Conservation (phyloP, 2,797 vertebrate genomes). For the Eulemur albifrons region DNA sequence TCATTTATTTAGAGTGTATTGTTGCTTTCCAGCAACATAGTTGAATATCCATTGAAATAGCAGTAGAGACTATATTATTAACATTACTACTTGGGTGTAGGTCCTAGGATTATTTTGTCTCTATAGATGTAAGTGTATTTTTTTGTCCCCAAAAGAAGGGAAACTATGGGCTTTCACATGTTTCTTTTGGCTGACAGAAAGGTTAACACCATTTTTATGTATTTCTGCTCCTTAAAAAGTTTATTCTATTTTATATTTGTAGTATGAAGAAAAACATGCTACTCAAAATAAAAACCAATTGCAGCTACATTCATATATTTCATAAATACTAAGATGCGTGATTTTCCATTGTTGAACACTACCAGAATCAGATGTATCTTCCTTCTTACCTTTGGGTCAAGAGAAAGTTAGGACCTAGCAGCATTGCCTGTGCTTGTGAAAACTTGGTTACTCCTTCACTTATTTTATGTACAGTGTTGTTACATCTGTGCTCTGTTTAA, state of each 20-base stretch:
- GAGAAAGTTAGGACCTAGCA: not conserved
- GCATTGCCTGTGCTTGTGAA: not conserved
- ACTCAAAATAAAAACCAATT: not conserved
- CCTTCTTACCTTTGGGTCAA: not conserved
- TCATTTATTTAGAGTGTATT: not conserved
- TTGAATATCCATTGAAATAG: not conserved
- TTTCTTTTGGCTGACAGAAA: not conserved
- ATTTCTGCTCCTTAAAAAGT: constrained; percentile 3
- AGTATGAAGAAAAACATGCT: not conserved
- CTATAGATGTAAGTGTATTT: not conserved
- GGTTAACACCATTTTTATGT: not conserved
- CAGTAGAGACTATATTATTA: not conserved
- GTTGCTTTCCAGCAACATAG: not conserved
- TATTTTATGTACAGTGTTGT: not conserved
- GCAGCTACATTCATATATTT: not conserved
- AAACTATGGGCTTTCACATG: not conserved
- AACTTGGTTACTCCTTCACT: not conserved
- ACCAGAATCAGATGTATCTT: not conserved
- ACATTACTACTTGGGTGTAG: not conserved
- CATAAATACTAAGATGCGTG: not conserved
- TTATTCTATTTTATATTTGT: not conserved
- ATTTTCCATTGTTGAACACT: not conserved
- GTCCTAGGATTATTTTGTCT: not conserved
- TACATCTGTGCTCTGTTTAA: not conserved
- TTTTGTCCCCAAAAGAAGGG: constrained; percentile 5